phyloP scores from a whole-genome alignment of 2,113 vertebrate genomes.

The Papio anubis region DNA sequence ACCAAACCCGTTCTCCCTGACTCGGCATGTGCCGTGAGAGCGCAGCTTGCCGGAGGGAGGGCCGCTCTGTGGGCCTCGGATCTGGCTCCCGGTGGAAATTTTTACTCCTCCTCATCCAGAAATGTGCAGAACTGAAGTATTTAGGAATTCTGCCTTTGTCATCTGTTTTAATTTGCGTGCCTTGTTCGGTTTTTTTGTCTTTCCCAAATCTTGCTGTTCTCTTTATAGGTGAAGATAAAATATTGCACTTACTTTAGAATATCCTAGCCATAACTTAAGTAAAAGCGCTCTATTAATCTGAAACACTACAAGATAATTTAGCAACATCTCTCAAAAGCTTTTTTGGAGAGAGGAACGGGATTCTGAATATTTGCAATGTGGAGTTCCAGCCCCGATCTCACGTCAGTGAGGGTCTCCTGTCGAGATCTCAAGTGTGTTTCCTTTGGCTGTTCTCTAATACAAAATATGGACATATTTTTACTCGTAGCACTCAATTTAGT shows the following conservation, averaged over 20 bases:
- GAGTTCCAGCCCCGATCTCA: background rate
- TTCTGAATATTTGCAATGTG: background rate
- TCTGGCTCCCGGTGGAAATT: rapidly evolving
- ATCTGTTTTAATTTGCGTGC: background rate
- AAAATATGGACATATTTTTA: rapidly evolving
- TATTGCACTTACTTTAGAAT: background rate
- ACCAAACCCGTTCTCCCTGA: background rate
- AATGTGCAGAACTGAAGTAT: background rate
- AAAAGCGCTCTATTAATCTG: background rate
- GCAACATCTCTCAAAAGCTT: background rate
- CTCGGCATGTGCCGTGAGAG: background rate
- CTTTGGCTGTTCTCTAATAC: rapidly evolving
- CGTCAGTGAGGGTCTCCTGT: background rate
- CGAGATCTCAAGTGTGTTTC: background rate
- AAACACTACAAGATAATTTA: background rate
- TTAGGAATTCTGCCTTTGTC: background rate
- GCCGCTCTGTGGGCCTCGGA: rapidly evolving
- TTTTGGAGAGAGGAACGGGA: background rate
- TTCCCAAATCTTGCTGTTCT: background rate
- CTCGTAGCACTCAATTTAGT: background rate
- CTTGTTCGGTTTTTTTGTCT: background rate
- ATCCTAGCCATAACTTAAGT: background rate
- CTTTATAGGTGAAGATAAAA: background rate
- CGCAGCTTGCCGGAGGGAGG: background rate
- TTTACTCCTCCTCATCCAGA: background rate